phyloP scores from a whole-genome alignment of 2,113 vertebrate genomes.

The Oplegnathus fasciatus region DNA sequence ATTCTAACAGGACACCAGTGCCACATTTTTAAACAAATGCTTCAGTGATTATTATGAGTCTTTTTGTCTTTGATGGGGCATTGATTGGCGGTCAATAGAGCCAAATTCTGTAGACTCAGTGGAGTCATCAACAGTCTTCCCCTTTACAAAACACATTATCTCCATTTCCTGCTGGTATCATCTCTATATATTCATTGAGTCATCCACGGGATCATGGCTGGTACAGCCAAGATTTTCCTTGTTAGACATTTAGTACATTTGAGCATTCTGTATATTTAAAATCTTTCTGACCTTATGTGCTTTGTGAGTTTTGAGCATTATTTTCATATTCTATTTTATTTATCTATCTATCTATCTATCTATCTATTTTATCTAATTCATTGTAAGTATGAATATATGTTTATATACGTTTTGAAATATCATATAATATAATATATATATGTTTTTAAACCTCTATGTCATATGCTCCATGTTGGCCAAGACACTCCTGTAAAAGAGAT shows the following conservation, averaged over 20 bases:
- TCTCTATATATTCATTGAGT: not conserved
- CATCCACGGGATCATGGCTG: not conserved
- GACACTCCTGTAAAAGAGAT: not conserved
- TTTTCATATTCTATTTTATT: no score
- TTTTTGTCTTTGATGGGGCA: not conserved
- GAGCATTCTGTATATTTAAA: not conserved
- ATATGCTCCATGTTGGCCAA: not conserved
- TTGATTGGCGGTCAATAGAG: not conserved
- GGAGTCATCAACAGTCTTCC: not conserved
- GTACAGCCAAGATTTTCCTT: not conserved
- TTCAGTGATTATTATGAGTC: not conserved
- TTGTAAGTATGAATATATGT: no score
- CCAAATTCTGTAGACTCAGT: not conserved
- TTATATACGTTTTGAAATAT: no score
- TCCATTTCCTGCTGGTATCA: not conserved
- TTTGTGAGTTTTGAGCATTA: not conserved
- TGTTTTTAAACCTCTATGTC: not conserved
- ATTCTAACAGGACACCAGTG: no score
- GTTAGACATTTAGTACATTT: not conserved
- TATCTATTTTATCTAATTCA: not conserved
- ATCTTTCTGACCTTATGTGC: not conserved
- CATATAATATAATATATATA: no score
- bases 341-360: no score
- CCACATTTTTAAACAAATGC: not conserved
- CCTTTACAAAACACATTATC: not conserved